Conservation (phyloP, 2,888 invertebrate genomes). For the Chymomyza caudatula region DNA sequence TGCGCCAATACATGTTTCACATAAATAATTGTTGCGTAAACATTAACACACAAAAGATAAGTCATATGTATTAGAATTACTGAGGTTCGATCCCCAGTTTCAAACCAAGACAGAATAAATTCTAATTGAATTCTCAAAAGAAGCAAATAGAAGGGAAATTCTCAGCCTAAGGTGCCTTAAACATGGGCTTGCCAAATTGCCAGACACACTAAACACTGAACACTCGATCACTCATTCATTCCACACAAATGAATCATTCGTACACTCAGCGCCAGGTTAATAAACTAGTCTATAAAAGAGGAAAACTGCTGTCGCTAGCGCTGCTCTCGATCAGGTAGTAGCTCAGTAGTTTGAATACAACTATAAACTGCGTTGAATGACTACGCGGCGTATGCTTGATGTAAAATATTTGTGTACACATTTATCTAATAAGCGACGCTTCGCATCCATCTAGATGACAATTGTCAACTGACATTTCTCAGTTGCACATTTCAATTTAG, state of each 20-base stretch:
- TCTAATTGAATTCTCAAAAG: too few relatives aligned
- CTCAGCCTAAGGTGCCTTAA: not conserved
- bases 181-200: not conserved
- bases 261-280: conserved; percentile 33
- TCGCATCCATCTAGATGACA: conserved; percentile 68
- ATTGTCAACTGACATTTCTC: conserved; percentile 72
- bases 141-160: not conserved
- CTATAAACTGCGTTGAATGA: conserved; percentile 18
- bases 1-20: too few relatives aligned
- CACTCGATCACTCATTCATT: not conserved
- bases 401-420: not conserved
- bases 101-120: too few relatives aligned
- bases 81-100: too few relatives aligned
- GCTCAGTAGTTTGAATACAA: not conserved
- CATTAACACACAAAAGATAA: too few relatives aligned
- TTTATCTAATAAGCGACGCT: not conserved
- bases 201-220: not conserved
- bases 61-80: too few relatives aligned
- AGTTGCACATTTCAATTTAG: conserved; percentile 76
- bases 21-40: too few relatives aligned
- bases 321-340: not conserved
- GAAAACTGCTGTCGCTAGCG: not conserved
- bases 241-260: conserved; percentile 30
- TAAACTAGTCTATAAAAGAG: conserved; percentile 26
- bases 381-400: conserved; percentile 57